Evolutionary conservation across 2,888 invertebrate species (phyloP).

Genomic region (Cerceris ruficornis): DNA sequence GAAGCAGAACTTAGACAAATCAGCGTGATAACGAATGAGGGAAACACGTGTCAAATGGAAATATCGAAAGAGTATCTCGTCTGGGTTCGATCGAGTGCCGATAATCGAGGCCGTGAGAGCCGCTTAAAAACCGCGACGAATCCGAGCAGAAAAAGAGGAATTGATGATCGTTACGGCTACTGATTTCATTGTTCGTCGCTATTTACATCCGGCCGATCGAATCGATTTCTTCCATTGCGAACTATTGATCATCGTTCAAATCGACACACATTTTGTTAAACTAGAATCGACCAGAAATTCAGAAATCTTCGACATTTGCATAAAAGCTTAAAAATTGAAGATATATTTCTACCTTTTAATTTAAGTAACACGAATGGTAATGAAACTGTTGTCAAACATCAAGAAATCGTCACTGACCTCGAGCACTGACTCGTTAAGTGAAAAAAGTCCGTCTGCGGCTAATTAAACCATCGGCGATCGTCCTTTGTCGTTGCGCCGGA

Average conservation of each 20-base stretch:
- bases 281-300: too few species aligned
- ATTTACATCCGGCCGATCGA: conserved; percentile 16
- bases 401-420: conserved; percentile 22
- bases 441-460: conserved; percentile 30
- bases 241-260: background rate
- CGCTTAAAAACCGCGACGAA: conserved; percentile 42
- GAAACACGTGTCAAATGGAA: background rate
- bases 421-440: conserved; percentile 26
- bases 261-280: background rate
- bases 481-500: background rate
- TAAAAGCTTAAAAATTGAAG: background rate
- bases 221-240: background rate
- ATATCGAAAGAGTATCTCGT: conserved; percentile 8
- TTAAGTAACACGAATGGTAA: conserved; percentile 65
- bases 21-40: background rate
- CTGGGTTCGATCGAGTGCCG: conserved; percentile 20
- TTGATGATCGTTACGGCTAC: conserved; percentile 43
- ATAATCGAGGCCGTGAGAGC: conserved; percentile 61
- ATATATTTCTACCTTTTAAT: conserved; percentile 16
- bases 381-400: conserved; percentile 56
- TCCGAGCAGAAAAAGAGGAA: conserved; percentile 21
- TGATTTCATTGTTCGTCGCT: conserved; percentile 37
- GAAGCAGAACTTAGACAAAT: background rate
- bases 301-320: too few species aligned
- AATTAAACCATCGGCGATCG: background rate